Evolutionary conservation across 2,113 vertebrate species (phyloP), one percentile per base, ranked within the genome.

Genomic region (Hymenochirus boettgeri): DNA sequence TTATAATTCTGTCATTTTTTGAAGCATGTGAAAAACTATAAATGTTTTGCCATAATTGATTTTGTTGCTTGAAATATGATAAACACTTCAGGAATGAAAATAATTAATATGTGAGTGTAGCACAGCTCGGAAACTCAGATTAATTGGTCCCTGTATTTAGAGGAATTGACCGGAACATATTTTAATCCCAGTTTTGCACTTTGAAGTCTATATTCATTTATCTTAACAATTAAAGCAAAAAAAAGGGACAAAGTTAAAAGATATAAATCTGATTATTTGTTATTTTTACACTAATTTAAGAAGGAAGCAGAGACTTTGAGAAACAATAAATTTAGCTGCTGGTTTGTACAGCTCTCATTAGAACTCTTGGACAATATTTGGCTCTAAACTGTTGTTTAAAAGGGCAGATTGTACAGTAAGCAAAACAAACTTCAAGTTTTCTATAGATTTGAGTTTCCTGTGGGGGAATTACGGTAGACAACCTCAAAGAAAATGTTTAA

Each of bases 11-110:
- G 7, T 65, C 62, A 31, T 73, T 76, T 29, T 57, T 57, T 62
- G 57, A 78, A 73, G 59, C 57, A 56, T 35, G 56, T 17, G 57
- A 31, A 76, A 50, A 72, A 63, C 70, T 69, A 64, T 18, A 51
- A 67, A 75, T 37, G 23, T 61, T 19, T 70, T 10, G 29, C 23
- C 59, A 65, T 71, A 19, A 57, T 72, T 71, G 45, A 67, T 73
- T 69, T 57, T 74, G 39, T 67, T 39, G 46, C 73, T 70, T 23
- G 31, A 70, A 75, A 65, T 50, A 37, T 69, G 22, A 51, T 46
- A 42, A 18, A 21, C 60, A 8, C 8, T 78, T 71, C 64, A 37
- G 59, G 55, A 53, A 71, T 64, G 33, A 59, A 52, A 39, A 56
- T 50, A 66, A 71, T 64, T 37, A 58, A 67, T 71, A 67, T 71